Evolutionary conservation across 2,797 vertebrate species (phyloP).

Genomic region (Potorous gilbertii): DNA sequence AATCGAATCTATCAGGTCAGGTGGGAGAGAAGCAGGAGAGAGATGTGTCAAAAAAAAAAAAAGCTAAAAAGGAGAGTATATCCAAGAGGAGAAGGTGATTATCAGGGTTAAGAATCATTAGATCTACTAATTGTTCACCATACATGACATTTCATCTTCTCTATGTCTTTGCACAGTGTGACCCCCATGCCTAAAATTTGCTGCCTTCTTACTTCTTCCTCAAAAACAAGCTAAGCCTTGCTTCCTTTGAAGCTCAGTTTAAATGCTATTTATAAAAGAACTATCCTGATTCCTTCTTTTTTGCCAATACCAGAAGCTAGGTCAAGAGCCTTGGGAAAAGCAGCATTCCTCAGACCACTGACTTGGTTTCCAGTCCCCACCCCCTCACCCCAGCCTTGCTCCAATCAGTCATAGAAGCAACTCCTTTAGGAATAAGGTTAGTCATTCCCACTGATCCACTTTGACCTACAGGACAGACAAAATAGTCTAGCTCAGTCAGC

Average conservation of each 20-base stretch:
- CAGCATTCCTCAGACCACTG: not conserved
- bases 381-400: not conserved
- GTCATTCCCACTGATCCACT: not conserved
- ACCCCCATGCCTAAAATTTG: not conserved
- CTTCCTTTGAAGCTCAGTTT: not conserved
- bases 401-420: not conserved
- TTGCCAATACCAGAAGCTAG: not conserved
- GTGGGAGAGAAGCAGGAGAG: not conserved
- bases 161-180: not conserved
- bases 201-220: not conserved
- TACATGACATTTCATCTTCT: not conserved
- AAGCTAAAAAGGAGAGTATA: not conserved
- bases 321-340: not conserved
- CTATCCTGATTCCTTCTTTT: not conserved
- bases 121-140: not conserved
- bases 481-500: not conserved
- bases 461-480: not conserved
- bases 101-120: not conserved
- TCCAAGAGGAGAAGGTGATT: not conserved
- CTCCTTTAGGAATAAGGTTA: not conserved
- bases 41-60: not conserved
- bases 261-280: not conserved
- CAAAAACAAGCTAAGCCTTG: not conserved
- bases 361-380: not conserved
- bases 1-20: no score